These are phyloP conservation scores for Sarcophaga carnaria DNA, from an alignment of 2,888 invertebrate genomes.

Conservation along the genomic window DNA sequence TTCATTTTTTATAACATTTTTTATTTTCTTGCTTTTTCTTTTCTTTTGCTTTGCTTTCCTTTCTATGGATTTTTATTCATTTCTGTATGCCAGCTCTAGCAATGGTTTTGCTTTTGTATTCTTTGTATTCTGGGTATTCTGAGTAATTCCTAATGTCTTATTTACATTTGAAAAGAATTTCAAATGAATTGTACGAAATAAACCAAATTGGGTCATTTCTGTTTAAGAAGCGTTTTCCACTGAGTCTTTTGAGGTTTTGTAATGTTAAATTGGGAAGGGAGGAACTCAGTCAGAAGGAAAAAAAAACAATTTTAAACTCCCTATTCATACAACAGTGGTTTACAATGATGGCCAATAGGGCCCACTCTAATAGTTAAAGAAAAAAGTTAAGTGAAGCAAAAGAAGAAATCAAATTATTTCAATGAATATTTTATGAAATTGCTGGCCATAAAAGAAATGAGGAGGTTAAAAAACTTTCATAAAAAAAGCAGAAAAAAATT, in stretches of 20 bases:
- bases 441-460: conserved; percentile 30
- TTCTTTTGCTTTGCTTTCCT: conserved; percentile 6
- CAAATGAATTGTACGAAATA: conserved; percentile 51
- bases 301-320: neutral
- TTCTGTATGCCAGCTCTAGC: no score
- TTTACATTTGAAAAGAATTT: conserved; percentile 67
- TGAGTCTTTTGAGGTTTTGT: conserved; percentile 40
- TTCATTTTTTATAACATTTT: neutral
- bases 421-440: conserved; percentile 55
- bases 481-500: neutral
- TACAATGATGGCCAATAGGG: conserved; percentile 26
- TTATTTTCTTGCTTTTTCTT: neutral
- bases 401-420: conserved; percentile 59
- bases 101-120: no score
- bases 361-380: neutral
- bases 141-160: conserved; percentile 51
- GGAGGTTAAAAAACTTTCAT: conserved; percentile 59
- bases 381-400: neutral
- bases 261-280: neutral
- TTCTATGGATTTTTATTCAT: neutral
- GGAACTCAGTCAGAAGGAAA: neutral
- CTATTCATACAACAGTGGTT: conserved; percentile 46
- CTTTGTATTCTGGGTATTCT: no score
- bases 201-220: conserved; percentile 63
- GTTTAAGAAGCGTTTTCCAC: conserved; percentile 37